Conservation (phyloP, 2,113 vertebrate species). For the human region GRCh38 chr2:56986001-56986500, state of each 20-base stretch:
- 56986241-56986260: not conserved
- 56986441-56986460: not conserved
- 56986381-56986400: not conserved
- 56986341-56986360: not conserved
- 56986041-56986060: not conserved
- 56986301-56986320: not conserved
- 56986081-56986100: not conserved
- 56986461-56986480: not conserved
- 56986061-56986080: not conserved
- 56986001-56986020: not conserved
- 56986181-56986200: not conserved
- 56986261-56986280: not conserved
- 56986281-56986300: not conserved
- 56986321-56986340: not conserved
- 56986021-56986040: not conserved
- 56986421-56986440: not conserved
- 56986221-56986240: not conserved
- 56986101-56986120: not conserved
- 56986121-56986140: not conserved
- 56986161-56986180: not conserved
- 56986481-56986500: not conserved
- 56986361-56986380: not conserved
- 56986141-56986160: not conserved
- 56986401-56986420: not conserved
- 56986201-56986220: not conserved